phyloP scores from a whole-genome alignment of 64 coral and sea anemone genomes.

The Trachythela sp. region DNA sequence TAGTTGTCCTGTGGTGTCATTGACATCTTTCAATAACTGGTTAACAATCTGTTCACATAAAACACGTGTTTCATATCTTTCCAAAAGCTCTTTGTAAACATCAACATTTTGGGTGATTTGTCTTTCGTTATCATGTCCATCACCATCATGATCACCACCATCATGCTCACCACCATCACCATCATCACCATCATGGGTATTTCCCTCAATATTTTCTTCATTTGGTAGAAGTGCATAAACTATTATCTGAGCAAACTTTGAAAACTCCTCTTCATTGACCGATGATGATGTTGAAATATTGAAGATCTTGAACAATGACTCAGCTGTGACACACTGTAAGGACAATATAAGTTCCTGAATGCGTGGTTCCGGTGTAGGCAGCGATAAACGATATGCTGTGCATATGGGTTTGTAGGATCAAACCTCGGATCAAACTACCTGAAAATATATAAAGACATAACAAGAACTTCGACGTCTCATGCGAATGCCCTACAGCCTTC shows the following conservation, averaged over 20 bases:
- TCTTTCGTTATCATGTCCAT: neutral
- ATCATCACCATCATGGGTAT: neutral
- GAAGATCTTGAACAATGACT: neutral
- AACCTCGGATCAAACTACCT: no score
- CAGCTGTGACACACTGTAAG: neutral
- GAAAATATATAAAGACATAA: no score
- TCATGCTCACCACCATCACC: neutral
- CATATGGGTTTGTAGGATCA: no score
- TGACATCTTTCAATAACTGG: neutral
- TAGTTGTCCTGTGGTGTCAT: neutral
- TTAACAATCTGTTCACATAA: conserved; percentile 4
- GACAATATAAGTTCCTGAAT: neutral
- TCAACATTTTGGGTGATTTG: neutral
- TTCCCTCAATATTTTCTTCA: neutral
- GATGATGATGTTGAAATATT: neutral
- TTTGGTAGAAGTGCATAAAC: neutral
- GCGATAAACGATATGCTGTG: no score
- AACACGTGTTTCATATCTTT: neutral
- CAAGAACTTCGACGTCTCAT: no score
- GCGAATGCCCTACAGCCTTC: no score
- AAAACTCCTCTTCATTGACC: neutral
- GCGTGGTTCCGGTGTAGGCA: no score
- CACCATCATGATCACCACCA: neutral
- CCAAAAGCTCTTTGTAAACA: neutral
- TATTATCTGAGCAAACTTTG: neutral